Evolutionary conservation across 1,140 invertebrate species (phyloP).

Genomic region (Drosophila eugracilis): DNA sequence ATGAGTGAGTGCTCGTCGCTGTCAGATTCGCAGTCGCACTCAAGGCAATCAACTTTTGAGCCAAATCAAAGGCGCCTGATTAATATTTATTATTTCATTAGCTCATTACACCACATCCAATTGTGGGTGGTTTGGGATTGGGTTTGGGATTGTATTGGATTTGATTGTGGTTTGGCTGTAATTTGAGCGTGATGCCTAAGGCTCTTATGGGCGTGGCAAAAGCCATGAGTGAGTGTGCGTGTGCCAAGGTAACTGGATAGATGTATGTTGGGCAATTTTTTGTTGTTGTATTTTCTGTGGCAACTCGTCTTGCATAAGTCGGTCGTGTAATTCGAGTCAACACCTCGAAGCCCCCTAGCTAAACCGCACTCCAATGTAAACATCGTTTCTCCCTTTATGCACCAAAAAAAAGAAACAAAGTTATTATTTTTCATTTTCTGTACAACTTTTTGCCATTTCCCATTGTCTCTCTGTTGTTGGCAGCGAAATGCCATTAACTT

Average conservation of each 20-base stretch:
- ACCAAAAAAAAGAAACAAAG: slow-evolving; percentile 32
- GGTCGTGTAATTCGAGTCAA: slow-evolving; percentile 38
- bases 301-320: slow-evolving; percentile 44
- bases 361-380: slow-evolving; percentile 58
- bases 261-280: slow-evolving; percentile 48
- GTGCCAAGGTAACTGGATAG: slow-evolving; percentile 29
- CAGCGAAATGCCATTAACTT: slow-evolving; percentile 71
- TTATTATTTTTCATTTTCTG: slow-evolving; percentile 46
- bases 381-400: slow-evolving; percentile 39
- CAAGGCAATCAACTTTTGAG: slow-evolving; percentile 39
- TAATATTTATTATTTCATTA: slow-evolving; percentile 67
- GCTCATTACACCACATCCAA: slow-evolving; percentile 54
- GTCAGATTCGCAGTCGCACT: background rate
- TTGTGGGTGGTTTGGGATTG: slow-evolving; percentile 25
- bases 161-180: slow-evolving; percentile 30
- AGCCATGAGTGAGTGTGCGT: background rate
- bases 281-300: slow-evolving; percentile 19
- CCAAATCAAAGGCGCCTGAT: slow-evolving; percentile 52
- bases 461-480: slow-evolving; percentile 36
- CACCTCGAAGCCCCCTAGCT: slow-evolving; percentile 22
- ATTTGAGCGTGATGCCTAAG: slow-evolving; percentile 38
- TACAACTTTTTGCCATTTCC: slow-evolving; percentile 38
- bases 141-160: background rate
- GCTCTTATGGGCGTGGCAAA: slow-evolving; percentile 39
- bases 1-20: slow-evolving; percentile 12